phyloP scores from a whole-genome alignment of 2,888 invertebrate species.

The Habrosyne pyritoides region DNA sequence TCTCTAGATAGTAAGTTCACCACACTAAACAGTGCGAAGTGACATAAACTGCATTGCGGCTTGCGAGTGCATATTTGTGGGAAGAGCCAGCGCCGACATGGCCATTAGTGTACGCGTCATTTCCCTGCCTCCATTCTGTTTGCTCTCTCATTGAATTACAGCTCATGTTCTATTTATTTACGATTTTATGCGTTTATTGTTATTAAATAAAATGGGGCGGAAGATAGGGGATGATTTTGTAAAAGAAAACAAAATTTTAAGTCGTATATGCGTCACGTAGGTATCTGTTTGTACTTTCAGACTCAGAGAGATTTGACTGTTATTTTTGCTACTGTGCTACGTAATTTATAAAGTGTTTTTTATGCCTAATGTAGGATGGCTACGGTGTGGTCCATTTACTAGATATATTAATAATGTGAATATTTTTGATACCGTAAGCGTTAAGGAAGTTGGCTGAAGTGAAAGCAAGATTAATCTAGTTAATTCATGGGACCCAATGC shows the following conservation, averaged over 20 bases:
- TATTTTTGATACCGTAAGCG: no score
- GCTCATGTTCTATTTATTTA: conserved; percentile 16
- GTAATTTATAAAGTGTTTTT: no score
- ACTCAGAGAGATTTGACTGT: no score
- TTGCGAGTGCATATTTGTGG: conserved; percentile 53
- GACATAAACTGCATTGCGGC: conserved; percentile 61
- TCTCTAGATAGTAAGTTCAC: conserved; percentile 14
- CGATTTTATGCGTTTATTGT: not conserved
- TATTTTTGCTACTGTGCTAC: no score
- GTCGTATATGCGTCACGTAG: no score
- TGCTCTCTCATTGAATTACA: conserved; percentile 36
- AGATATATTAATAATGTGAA: no score
- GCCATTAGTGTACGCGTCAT: conserved; percentile 52
- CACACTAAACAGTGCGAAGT: conserved; percentile 37
- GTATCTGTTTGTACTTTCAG: no score
- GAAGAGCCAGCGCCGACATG: conserved; percentile 32
- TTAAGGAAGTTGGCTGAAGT: not conserved
- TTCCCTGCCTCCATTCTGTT: conserved; percentile 40
- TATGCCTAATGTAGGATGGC: no score
- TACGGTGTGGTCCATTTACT: no score
- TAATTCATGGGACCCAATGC: not conserved
- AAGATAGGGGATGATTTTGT: not conserved
- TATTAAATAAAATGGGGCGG: not conserved
- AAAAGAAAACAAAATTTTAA: not conserved
- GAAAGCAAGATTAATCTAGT: not conserved